phyloP scores from a whole-genome alignment of 2,797 vertebrate species.

The Lepidocolaptes lacrymiger region DNA sequence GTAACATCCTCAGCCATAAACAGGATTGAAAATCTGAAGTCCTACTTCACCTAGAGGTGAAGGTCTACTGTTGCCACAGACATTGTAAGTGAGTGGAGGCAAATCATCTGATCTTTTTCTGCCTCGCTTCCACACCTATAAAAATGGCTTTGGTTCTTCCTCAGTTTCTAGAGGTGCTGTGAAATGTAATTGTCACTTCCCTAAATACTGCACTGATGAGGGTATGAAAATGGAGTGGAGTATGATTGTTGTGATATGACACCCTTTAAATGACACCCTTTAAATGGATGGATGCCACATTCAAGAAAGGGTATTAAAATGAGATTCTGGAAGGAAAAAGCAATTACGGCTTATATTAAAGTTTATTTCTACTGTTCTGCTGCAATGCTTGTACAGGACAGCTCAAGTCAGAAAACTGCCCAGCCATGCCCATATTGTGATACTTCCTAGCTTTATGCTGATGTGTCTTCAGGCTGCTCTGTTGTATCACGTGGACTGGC shows the following conservation, averaged over 20 bases:
- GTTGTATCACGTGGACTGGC: not conserved
- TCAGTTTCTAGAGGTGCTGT: not conserved
- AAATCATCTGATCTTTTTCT: not conserved
- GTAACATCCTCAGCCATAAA: not conserved
- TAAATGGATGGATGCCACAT: not conserved
- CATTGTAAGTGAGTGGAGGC: not conserved
- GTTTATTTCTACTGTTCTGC: not conserved
- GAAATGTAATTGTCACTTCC: not conserved
- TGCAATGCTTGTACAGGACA: not conserved
- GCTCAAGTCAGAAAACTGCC: not conserved
- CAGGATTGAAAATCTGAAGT: not conserved
- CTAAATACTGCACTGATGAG: not conserved
- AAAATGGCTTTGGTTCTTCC: not conserved
- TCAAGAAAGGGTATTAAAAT: not conserved
- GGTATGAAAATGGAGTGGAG: not conserved
- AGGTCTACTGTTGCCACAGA: not conserved
- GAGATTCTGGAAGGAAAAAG: not conserved
- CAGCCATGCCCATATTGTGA: not conserved
- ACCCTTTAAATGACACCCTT: not conserved
- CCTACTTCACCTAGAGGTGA: not conserved
- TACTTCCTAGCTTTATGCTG: not conserved
- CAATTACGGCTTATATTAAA: not conserved
- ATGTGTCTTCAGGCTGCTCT: not conserved
- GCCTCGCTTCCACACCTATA: not conserved
- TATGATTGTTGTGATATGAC: not conserved